Base-by-base conservation (phyloP, 2,113 vertebrate genomes). In the Lepidiolamprologus cunningtoni region DNA sequence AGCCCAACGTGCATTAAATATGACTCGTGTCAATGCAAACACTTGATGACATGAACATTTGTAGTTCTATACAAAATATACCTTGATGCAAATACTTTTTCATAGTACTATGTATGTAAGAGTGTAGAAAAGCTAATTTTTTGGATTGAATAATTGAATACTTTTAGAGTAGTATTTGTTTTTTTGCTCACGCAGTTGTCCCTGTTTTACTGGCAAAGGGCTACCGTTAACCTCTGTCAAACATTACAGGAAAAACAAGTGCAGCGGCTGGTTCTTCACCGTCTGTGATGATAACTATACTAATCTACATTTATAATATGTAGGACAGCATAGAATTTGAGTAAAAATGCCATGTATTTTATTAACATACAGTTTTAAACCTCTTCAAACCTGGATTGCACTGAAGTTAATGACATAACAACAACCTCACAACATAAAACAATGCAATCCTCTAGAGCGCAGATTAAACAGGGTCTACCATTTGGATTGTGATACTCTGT, bases 251-350 rank as follows among this genome's bases (percentile, higher is more conserved):
- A 47, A 17, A 76, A 45, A 47, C 37, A 26, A 3, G n/a, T 71
- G 8, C 37, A 42, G 66, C 1, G 1, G 13, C 37, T 42, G 0
- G 21, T 45, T 45, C 37, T 73, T 16, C 0, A 73, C 21, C 0
- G 1, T 45, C 37, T 73, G 37, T 26, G 5, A 45, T 26, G 21
- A 47, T 26, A 47, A 26, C 21, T 76, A 28, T 26, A 47, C 40
- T 76, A 47, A 76, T 26, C 40, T 28, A 47, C 71, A 76, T 47
- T 3, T 19, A 47, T 28, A 76, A 3, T 76, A 76, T 40, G 11
- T 14, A 68, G 35, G n/a, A 68, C 63, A 47, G 14, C 71, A 76
- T 11, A 47, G 42, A 76, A 76, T 28, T 17, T 11, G 40, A 47
- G 21, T 28, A 5, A 17, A 10, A 76, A 47, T 16, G n/a, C 68